Evolutionary conservation across 2,888 invertebrate species (phyloP).

Genomic region (Sisyra nigra): DNA sequence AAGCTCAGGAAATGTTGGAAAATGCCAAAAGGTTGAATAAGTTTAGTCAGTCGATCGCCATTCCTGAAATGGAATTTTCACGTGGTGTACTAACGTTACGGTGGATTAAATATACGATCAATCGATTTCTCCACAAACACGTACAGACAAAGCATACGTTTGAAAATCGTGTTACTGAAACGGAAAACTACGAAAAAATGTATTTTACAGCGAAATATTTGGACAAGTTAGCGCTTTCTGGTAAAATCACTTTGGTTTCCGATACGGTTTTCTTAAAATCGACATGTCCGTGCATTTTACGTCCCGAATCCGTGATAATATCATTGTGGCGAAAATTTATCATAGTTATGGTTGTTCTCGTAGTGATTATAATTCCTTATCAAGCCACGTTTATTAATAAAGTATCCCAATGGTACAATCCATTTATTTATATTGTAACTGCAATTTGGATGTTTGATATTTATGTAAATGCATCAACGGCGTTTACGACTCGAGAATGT

Average conservation of each 20-base stretch:
- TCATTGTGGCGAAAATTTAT: slow-evolving; percentile 9
- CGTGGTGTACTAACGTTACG: too few species aligned
- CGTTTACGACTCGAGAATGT: slow-evolving; percentile 6
- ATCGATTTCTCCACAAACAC: too few species aligned
- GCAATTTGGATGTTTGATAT: slow-evolving; percentile 9
- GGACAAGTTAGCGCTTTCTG: slow-evolving; percentile 8
- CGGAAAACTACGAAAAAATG: slow-evolving; percentile 5
- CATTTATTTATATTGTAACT: slow-evolving; percentile 1
- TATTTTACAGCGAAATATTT: slow-evolving; percentile 9
- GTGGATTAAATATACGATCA: too few species aligned
- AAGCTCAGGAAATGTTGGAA: too few species aligned
- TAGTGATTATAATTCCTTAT: slow-evolving; percentile 7
- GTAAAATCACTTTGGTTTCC: slow-evolving; percentile 9
- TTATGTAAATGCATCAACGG: slow-evolving; percentile 10
- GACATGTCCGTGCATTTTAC: slow-evolving; percentile 10
- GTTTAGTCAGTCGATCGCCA: too few species aligned
- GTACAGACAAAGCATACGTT: too few species aligned
- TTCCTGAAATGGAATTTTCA: too few species aligned
- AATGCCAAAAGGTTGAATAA: too few species aligned
- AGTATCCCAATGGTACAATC: slow-evolving; percentile 5
- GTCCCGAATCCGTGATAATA: slow-evolving; percentile 9
- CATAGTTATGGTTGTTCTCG: slow-evolving; percentile 4
- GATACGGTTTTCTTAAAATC: slow-evolving; percentile 11
- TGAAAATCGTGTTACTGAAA: too few species aligned
- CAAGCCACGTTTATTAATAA: slow-evolving; percentile 4